Evolutionary conservation across 2,113 vertebrate genomes (phyloP), one percentile per base, ranked within the genome.

Genomic region (Datnioides undecimradiatus): DNA sequence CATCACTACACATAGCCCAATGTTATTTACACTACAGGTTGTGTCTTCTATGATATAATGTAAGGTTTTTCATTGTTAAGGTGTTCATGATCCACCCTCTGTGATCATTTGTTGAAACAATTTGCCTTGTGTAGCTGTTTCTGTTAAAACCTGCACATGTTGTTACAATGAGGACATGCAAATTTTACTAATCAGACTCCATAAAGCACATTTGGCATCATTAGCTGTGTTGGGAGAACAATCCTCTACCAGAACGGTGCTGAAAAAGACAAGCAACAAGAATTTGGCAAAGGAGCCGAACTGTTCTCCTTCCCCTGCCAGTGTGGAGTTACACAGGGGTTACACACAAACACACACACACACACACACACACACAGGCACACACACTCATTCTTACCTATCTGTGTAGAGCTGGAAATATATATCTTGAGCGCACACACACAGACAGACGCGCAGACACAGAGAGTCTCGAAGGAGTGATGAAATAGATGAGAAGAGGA

Each of bases 401-500:
- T 59, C 58, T 43, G 67, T 74, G 49, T 43, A 41, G 38, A 55
- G 60, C 76, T 52, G 36, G 59, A 67, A 67, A 76, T 64, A 82
- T 80, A 66, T 82, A 74, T 87, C 40, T 64, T 54, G 76, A 79
- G 57, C 34, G 75, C 49, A 82, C 67, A 78, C 36, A 76, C n/a
- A 46, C 14, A 23, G 3, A 71, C 72, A 25, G 8, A 36, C 23
- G n/a, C 36, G 17, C 8, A 40, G 58, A 23, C 69, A 19, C 62
- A 19, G 6, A 73, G 23, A 68, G 67, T 82, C 84, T 76, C 76
- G 5, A 57, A 78, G 81, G 88, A 81, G 74, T 51, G 82, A 84
- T 86, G 88, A 88, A 85, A 90, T 55, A 81, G 85, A 88, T 86
- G 83, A 89, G 80, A 67, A 73, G 75, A 79, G 57, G 74, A 89